Evolutionary conservation across 2,113 vertebrate genomes (phyloP).

Genomic region (Dasyurus viverrinus): DNA sequence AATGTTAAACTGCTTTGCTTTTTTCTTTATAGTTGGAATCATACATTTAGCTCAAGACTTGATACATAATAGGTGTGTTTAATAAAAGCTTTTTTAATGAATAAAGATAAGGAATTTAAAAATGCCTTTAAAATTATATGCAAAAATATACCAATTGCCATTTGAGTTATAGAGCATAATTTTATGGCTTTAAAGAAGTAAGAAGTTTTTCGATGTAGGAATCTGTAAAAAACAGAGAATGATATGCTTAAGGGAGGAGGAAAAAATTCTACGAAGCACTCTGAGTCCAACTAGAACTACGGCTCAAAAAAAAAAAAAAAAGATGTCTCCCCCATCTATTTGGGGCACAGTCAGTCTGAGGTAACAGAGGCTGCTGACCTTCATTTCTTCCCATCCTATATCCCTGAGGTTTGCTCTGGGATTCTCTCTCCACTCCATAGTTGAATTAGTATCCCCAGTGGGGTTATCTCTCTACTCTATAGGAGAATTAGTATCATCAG

Average conservation of each 20-base stretch:
- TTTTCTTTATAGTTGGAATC: not conserved
- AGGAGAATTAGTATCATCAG: not conserved
- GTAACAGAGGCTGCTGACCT: too few species aligned
- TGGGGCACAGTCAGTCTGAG: not conserved
- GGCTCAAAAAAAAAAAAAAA: not conserved
- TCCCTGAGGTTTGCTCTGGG: not conserved
- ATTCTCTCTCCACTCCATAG: too few species aligned
- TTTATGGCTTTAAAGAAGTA: not conserved
- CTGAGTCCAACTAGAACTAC: not conserved
- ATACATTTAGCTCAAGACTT: not conserved
- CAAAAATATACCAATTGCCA: not conserved
- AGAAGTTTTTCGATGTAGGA: not conserved
- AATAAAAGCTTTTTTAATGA: not conserved
- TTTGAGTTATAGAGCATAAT: not conserved
- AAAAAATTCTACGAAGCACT: not conserved
- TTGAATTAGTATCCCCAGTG: too few species aligned
- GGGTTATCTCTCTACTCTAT: not conserved
- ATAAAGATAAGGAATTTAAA: not conserved
- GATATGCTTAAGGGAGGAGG: not conserved
- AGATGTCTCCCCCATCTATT: not conserved
- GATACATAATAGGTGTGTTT: not conserved
- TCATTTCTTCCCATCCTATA: not conserved
- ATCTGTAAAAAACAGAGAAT: not conserved
- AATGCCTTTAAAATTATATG: not conserved
- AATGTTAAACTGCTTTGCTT: not conserved